Base-by-base conservation (phyloP, 2,888 invertebrate species). In the Lepidonotus clava region DNA sequence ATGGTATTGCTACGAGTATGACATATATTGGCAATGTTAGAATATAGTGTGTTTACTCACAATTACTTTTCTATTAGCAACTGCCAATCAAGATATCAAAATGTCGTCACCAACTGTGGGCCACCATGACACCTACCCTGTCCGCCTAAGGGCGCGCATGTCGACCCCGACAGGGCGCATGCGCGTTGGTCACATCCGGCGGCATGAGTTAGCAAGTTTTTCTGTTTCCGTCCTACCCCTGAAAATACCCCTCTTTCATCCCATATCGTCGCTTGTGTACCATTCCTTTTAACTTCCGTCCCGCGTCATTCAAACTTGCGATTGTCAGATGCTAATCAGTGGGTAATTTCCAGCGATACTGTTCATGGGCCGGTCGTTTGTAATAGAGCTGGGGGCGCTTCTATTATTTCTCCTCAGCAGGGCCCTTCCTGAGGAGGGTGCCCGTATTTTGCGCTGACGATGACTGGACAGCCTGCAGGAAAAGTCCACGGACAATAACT, bases 401-500 rank as follows among this genome's bases (percentile, higher is more conserved):
- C 61, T 61, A 61, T 61, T 61, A 61, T 61, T 61, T 11, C 61
- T 61, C 61, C 61, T 4, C 61, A 38, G 71, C 36, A n/a, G 71
- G 71, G 36, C 38, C 18, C 71, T n/a, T n/a, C 71, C 71, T 18
- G 24, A 24, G 28, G 11, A 2, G 61, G 71, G 36, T 18, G 71
- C 14, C 66, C 71, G 34, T 18, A 71, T 18, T 71, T 71, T 34
- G 71, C 71, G 38, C 34, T 71, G 71, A 38, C 38, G 36, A 38
- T 71, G 34, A 38, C 34, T 38, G n/a, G 32, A 34, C 36, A 36
- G 71, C 71, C 71, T 71, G 36, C 71, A 71, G 71, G 71, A 32
- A 28, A 24, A 71, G 71, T 34, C n/a, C 38, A 38, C 38, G 11
- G 71, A 71, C 71, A 71, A 71, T 71, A 71, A 71, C 34, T 71